A percentile compares a stretch with the other conserved stretches of the same genome.
Conservation (phyloP, 2,888 invertebrate species). For the Ormyrus rosae region DNA sequence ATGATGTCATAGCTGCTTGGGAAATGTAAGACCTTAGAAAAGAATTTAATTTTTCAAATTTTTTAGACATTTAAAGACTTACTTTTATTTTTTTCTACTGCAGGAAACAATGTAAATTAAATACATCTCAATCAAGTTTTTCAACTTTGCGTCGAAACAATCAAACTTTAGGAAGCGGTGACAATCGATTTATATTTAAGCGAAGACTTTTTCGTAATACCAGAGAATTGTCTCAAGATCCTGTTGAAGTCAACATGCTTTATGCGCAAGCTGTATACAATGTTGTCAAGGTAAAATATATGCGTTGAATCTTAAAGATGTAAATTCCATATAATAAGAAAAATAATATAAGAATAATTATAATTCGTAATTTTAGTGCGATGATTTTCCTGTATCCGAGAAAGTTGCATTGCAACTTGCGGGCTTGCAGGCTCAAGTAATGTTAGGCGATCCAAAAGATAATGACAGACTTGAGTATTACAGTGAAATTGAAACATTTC, state of each 20-base stretch:
- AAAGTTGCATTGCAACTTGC: conserved; percentile 95
- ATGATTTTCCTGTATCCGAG: conserved; percentile 96
- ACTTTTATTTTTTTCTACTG: background rate
- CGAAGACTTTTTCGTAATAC: conserved; percentile 92
- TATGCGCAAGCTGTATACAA: conserved; percentile 97
- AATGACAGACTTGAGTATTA: conserved; percentile 90
- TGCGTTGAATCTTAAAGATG: background rate
- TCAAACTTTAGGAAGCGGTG: conserved; percentile 88
- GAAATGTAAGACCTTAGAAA: conserved; percentile 82
- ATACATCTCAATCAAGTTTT: conserved; percentile 77
- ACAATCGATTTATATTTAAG: conserved; percentile 94
- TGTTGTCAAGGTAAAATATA: conserved; percentile 88
- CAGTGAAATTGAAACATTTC: conserved; percentile 92
- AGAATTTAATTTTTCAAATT: conserved; percentile 13
- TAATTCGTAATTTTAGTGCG: conserved; percentile 79
- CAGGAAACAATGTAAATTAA: conserved; percentile 79
- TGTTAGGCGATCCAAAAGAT: conserved; percentile 90
- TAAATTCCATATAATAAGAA: background rate
- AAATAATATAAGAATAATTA: background rate
- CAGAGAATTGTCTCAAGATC: conserved; percentile 94
- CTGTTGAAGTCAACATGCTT: conserved; percentile 93
- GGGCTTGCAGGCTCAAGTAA: conserved; percentile 95
- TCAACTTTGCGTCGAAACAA: conserved; percentile 79
- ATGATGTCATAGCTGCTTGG: conserved; percentile 96
- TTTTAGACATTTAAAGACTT: too few relatives aligned